phyloP scores from a whole-genome alignment of 2,113 vertebrate genomes.

The Butastur rufipennis region DNA sequence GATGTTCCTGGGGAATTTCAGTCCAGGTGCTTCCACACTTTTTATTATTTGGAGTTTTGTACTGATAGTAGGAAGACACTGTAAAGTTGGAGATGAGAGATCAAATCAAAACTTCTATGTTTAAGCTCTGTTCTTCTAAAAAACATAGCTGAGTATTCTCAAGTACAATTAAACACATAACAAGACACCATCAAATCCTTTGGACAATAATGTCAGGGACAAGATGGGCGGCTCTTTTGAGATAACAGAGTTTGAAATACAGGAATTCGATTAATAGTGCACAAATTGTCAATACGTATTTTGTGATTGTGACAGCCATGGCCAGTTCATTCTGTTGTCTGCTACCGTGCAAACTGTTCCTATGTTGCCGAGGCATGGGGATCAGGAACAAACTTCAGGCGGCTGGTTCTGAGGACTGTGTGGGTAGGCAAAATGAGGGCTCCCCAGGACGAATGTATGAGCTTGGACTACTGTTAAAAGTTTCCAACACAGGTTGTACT shows the following conservation, averaged over 20 bases:
- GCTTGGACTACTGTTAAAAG: not conserved
- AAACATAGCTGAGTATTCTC: not conserved
- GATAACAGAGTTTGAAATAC: not conserved
- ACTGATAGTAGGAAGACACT: not conserved
- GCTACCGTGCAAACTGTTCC: not conserved
- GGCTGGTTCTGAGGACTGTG: not conserved
- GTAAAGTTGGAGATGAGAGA: not conserved
- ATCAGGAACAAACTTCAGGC: not conserved
- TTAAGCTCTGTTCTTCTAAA: not conserved
- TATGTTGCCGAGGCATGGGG: not conserved
- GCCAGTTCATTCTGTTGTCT: not conserved
- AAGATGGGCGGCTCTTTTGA: not conserved
- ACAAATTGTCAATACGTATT: not conserved
- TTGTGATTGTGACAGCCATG: not conserved
- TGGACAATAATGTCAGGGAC: not conserved
- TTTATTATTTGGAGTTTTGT: not conserved
- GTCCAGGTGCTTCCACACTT: not conserved
- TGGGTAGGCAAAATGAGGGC: not conserved
- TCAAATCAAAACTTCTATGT: not conserved
- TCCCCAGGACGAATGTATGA: not conserved
- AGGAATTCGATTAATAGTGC: not conserved
- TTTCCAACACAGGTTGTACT: not conserved
- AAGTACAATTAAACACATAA: not conserved
- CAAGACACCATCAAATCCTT: not conserved
- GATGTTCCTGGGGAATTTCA: not conserved